Base-by-base conservation (phyloP, 2,888 invertebrate species). In the Synanthedon andrenaeformis region DNA sequence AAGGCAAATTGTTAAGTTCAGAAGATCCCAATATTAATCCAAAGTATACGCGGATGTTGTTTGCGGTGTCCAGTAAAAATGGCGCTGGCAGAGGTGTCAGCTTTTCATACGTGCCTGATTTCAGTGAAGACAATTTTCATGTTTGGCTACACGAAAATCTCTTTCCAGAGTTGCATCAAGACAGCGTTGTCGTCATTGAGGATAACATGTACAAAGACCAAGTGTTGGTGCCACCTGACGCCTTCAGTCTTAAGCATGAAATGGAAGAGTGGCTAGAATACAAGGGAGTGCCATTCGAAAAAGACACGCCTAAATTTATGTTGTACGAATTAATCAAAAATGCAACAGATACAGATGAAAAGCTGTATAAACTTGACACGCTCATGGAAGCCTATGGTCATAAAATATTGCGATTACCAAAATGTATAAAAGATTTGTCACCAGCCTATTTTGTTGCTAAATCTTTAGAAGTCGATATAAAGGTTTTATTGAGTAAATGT, bases 231-330 rank as follows among this genome's bases (percentile, higher is more conserved):
- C 42, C 55, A 23, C 64, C 64, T 1, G 62, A 59, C 8, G 5
- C 56, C 11, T 42, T 60, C n/a, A 64, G 63, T 41, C 42, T 60
- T 3, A 67, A 59, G 56, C 8, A 35, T 0, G 68, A 69, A 5
- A 69, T 69, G 57, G 61, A 59, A 1, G 49, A 58, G 0, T 76
- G 74, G 74, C 55, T 76, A 1, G 54, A 70, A 0, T 42, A 51
- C 1, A 56, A 70, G 19, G 53, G 62, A 0, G 56, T 76, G 0
- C 63, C 70, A 0, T 64, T 59, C 53, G 56, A 61, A 1, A 13
- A 52, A 1, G 51, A 55, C 3, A 62, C 65, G 59, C 63, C 66
- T 0, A 71, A 62, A 59, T 59, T 58, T 6, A 64, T 70, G n/a
- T 56, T 76, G 0, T 61, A 59, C 3, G 42, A 57, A n/a, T 51